Evolutionary conservation across 2,113 vertebrate species (phyloP).

Genomic region (Semicossyphus pulcher): DNA sequence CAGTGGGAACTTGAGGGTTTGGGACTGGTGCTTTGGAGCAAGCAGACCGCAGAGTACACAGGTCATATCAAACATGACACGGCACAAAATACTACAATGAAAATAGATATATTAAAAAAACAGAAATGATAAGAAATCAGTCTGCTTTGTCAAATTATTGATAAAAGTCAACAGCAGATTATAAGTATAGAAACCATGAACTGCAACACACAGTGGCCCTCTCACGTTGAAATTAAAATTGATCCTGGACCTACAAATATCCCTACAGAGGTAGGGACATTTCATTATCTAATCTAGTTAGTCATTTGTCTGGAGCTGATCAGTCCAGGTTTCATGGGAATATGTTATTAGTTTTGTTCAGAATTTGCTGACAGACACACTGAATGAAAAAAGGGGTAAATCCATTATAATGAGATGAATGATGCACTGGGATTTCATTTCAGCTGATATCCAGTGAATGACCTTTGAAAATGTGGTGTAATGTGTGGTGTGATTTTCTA

Average conservation of each 20-base stretch:
- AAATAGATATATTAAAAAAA: background rate
- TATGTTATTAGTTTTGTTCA: background rate
- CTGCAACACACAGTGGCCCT: background rate
- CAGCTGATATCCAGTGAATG: background rate
- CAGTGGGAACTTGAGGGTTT: background rate
- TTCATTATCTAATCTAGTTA: slow-evolving; percentile 4
- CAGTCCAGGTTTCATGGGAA: slow-evolving; percentile 12
- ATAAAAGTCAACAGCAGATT: background rate
- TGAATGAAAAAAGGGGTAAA: background rate
- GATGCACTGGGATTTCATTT: background rate
- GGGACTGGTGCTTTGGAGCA: background rate
- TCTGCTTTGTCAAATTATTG: background rate
- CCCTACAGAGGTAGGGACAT: too few species aligned
- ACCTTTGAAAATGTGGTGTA: background rate
- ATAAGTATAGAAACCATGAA: background rate
- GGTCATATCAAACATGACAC: background rate
- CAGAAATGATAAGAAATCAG: background rate
- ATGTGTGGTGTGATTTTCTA: slow-evolving; percentile 2
- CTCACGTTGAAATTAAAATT: background rate
- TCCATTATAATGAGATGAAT: background rate
- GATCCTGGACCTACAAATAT: background rate
- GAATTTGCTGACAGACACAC: background rate
- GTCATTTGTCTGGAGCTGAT: background rate
- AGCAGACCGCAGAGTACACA: background rate
- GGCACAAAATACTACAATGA: background rate